These are phyloP conservation scores for Torymus texanus DNA, from an alignment of 2,888 invertebrate genomes.

Conservation along the genomic window DNA sequence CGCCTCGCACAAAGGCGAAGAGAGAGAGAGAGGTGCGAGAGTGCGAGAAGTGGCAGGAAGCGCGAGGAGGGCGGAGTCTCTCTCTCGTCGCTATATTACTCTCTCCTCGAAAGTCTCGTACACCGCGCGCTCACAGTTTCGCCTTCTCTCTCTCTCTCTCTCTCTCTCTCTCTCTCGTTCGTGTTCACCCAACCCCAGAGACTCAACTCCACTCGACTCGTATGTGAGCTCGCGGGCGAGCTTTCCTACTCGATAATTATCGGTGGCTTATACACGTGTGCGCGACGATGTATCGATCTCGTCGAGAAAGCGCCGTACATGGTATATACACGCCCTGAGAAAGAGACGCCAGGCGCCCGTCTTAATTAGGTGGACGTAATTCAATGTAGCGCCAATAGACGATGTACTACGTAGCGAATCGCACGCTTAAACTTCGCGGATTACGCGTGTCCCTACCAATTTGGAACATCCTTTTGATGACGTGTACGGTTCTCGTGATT, in stretches of 20 bases:
- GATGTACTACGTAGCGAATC: neutral
- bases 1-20: conserved; percentile 61
- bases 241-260: conserved; percentile 28
- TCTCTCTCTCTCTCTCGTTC: neutral
- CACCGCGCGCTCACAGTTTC: neutral
- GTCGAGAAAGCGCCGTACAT: neutral
- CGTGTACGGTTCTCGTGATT: neutral
- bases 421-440: too few relatives aligned
- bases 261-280: neutral
- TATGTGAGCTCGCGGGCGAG: neutral
- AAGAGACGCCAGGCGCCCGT: neutral
- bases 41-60: conserved; percentile 34
- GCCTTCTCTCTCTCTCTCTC: conserved; percentile 8
- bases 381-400: conserved; percentile 24
- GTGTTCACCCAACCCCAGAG: neutral
- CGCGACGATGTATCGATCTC: neutral
- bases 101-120: conserved; percentile 6
- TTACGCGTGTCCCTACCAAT: too few relatives aligned
- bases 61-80: conserved; percentile 1
- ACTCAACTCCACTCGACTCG: conserved; percentile 1
- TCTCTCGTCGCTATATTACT: neutral
- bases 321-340: neutral
- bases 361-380: conserved; percentile 9
- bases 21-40: conserved; percentile 37
- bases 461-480: too few relatives aligned